phyloP scores from a whole-genome alignment of 2,797 vertebrate species.

The Pristis pectinata region DNA sequence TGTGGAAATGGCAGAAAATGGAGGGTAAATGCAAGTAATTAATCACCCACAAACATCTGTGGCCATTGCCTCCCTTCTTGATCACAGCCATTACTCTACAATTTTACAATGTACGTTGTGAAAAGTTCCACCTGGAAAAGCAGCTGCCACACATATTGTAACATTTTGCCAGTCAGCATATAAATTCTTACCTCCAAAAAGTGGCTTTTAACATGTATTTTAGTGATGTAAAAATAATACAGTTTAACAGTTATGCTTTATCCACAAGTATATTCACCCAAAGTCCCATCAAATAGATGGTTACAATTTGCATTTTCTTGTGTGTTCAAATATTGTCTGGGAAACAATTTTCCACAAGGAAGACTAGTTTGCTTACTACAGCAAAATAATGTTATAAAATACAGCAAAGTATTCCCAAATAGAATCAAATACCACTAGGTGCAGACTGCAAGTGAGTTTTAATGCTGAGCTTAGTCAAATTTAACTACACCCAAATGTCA shows the following conservation, averaged over 20 bases:
- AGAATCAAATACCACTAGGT: neutral
- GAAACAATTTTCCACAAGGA: neutral
- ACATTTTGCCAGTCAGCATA: neutral
- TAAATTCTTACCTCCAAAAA: neutral
- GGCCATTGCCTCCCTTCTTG: neutral
- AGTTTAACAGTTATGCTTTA: neutral
- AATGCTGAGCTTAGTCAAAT: neutral
- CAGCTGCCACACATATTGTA: neutral
- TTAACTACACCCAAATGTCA: neutral
- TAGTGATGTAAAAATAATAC: neutral
- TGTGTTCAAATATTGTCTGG: neutral
- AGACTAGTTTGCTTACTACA: neutral
- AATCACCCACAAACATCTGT: constrained; percentile 4
- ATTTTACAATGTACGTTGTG: neutral
- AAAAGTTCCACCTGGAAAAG: neutral
- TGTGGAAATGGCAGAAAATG: neutral
- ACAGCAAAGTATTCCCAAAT: neutral
- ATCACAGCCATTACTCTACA: neutral
- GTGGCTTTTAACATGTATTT: neutral
- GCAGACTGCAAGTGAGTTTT: neutral
- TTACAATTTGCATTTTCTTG: neutral
- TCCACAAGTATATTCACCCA: neutral
- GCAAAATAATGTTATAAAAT: neutral
- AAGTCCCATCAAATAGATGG: neutral
- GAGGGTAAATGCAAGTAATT: neutral